Evolutionary conservation across 1,140 invertebrate genomes (phyloP).

Genomic region (Propsilocerus akamusi): DNA sequence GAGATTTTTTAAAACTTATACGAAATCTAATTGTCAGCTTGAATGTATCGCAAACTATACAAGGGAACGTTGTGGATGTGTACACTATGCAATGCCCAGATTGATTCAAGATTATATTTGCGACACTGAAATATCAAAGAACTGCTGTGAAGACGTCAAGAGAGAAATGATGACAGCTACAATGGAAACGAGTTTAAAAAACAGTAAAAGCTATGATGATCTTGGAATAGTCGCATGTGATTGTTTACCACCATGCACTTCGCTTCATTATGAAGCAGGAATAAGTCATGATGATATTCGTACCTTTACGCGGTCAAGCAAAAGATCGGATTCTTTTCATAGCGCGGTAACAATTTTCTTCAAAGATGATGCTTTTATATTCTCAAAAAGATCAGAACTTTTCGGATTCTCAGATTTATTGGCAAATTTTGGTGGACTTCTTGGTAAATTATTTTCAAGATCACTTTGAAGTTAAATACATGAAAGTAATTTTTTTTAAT

Average conservation of each 20-base stretch:
- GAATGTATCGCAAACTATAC: conserved; percentile 25
- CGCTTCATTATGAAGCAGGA: conserved; percentile 34
- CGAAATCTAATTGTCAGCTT: conserved; percentile 22
- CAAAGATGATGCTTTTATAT: conserved; percentile 29
- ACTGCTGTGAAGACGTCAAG: conserved; percentile 23
- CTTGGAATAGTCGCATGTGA: conserved; percentile 23
- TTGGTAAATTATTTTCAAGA: too few relatives aligned
- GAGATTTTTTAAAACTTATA: conserved; percentile 20
- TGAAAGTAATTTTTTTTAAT: too few relatives aligned
- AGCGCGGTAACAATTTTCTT: conserved; percentile 25
- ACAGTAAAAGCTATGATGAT: conserved; percentile 12
- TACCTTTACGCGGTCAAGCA: conserved; percentile 13
- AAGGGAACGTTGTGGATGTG: conserved; percentile 17
- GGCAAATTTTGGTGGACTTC: conserved; percentile 33
- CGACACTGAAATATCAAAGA: conserved; percentile 19
- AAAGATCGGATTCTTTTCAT: background rate
- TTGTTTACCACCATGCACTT: conserved; percentile 38
- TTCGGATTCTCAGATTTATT: conserved; percentile 34
- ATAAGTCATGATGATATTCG: conserved; percentile 34
- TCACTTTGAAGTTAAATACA: too few relatives aligned
- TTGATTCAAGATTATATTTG: conserved; percentile 17
- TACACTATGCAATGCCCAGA: conserved; percentile 23
- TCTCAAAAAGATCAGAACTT: conserved; percentile 29
- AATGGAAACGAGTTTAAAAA: background rate
- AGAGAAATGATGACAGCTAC: conserved; percentile 18